Evolutionary conservation across 2,797 vertebrate genomes (phyloP), one percentile per base, ranked within the genome.

Genomic region (Pygocentrus nattereri): DNA sequence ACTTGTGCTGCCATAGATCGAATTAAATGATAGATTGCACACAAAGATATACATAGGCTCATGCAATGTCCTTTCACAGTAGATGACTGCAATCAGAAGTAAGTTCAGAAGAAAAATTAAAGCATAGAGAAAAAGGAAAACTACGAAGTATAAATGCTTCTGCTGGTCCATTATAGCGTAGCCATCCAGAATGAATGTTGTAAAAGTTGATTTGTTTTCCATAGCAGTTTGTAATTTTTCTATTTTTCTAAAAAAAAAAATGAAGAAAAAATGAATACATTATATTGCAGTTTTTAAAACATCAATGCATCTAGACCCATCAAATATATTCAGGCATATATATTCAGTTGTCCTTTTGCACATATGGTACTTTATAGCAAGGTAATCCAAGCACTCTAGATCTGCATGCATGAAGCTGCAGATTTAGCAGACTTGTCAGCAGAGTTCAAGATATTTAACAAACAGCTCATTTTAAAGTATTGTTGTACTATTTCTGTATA

Each of bases 11-110:
- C 87, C 84, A 31, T 78, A 88, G n/a, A 88, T 68, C 38, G 77
- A 83, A 70, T 89, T 89, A 12, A 23, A 58, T 49, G 81, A 79
- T n/a, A 89, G 58, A 65, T 82, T 82, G 30, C 84, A 75, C 5
- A 89, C 31, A 70, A 87, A 78, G 2, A 87, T 38, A 16, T 85
- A 81, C 85, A 89, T 86, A 16, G 87, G 88, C 31, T 85, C 74
- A 74, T 89, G 85, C 44, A 89, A 34, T 12, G 56, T 52, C 56
- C 27, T 73, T 15, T 85, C 80, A 47, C 8, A 38, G 59, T 54
- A 85, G 56, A 88, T 83, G 2, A 87, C 62, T 13, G 19, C 65
- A 65, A 88, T 86, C 27, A 89, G 23, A 79, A 72, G 15, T 5
- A 62, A 30, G 82, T 86, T 89, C 5, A 83, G 47, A 15, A 79